Conservation (phyloP, 1,140 invertebrate species). For the Philopotamus ludificatus region DNA sequence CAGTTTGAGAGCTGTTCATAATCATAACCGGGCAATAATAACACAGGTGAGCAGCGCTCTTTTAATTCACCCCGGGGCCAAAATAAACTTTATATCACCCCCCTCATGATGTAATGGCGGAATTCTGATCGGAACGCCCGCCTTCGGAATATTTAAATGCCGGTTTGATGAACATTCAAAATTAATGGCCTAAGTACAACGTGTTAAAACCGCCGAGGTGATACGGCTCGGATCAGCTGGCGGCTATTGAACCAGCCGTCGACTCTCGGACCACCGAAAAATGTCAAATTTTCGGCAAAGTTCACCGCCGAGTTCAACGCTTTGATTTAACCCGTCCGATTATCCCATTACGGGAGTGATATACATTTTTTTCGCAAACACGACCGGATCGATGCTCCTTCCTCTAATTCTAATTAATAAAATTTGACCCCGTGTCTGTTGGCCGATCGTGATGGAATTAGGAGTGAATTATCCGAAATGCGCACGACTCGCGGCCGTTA, state of each 20-base stretch:
- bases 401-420: too few relatives aligned
- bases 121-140: slow-evolving; percentile 1
- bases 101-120: slow-evolving; percentile 11
- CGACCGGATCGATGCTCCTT: too few relatives aligned
- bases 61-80: slow-evolving; percentile 29
- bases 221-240: too few relatives aligned
- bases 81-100: slow-evolving; percentile 33
- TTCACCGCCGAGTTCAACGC: too few relatives aligned
- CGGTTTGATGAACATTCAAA: background rate
- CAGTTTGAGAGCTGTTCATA: background rate
- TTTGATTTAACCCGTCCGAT: too few relatives aligned
- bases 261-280: background rate
- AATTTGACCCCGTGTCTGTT: too few relatives aligned
- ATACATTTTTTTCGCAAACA: too few relatives aligned
- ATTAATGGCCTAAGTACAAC: slow-evolving; percentile 1
- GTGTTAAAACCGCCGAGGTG: too few relatives aligned
- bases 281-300: too few relatives aligned
- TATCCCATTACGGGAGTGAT: too few relatives aligned
- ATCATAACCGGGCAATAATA: slow-evolving; percentile 7
- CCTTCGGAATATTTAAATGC: slow-evolving; percentile 17
- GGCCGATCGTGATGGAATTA: background rate
- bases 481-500: background rate
- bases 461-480: background rate
- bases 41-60: slow-evolving; percentile 21
- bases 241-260: too few relatives aligned